phyloP scores from a whole-genome alignment of 2,888 invertebrate species.

The Tryphoninae sp. region DNA sequence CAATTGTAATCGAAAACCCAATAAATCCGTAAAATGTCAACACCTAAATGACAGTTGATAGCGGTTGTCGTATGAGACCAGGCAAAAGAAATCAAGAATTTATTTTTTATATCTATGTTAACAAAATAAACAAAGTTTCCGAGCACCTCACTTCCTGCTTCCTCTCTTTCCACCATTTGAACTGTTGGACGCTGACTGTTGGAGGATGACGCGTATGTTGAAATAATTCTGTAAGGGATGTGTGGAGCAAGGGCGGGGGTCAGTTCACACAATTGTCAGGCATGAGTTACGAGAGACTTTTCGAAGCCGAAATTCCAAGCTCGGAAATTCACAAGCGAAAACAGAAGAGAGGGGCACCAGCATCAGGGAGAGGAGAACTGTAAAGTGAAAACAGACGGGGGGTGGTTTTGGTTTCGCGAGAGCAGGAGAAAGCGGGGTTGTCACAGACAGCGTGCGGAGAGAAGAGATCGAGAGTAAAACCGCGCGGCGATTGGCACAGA shows the following conservation, averaged over 20 bases:
- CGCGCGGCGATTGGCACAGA: conserved; percentile 73
- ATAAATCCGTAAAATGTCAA: too few species aligned
- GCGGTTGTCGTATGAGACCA: too few species aligned
- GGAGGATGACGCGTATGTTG: neutral
- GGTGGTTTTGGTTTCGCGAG: conserved; percentile 41
- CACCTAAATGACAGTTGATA: too few species aligned
- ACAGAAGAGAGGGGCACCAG: conserved; percentile 29
- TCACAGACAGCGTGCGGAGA: conserved; percentile 22
- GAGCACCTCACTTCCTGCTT: too few species aligned
- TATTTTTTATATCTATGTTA: too few species aligned
- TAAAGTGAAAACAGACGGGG: conserved; percentile 57
- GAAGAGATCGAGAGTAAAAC: conserved; percentile 53
- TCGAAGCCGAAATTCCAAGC: conserved; percentile 50
- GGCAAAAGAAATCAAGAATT: too few species aligned
- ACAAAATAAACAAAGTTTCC: too few species aligned
- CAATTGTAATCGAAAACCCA: too few species aligned
- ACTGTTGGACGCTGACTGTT: too few species aligned
- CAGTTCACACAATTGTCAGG: conserved; percentile 51
- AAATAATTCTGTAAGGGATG: conserved; percentile 4
- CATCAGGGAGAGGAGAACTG: conserved; percentile 33
- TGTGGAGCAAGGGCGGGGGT: conserved; percentile 1
- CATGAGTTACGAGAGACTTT: conserved; percentile 53
- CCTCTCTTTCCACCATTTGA: too few species aligned
- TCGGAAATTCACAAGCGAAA: conserved; percentile 32
- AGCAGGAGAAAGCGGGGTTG: neutral